Evolutionary conservation across 1,140 invertebrate species (phyloP).

Genomic region (Asbolus verrucosus): DNA sequence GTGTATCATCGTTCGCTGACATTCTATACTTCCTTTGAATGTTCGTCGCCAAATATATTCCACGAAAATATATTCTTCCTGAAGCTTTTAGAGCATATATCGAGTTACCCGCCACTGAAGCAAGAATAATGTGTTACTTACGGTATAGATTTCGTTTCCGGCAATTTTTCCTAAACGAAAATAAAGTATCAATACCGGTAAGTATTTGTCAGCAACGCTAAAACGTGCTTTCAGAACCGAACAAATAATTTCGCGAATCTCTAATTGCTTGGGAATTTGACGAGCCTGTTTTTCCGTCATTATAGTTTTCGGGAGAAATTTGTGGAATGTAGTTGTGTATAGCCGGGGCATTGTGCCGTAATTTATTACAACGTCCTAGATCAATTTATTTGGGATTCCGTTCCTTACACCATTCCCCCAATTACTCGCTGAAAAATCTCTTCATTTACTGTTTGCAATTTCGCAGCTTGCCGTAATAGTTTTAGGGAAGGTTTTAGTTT

Average conservation of each 20-base stretch:
- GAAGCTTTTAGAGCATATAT: slow-evolving; percentile 43
- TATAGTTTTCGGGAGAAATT: slow-evolving; percentile 31
- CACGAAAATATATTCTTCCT: slow-evolving; percentile 40
- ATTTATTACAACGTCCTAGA: slow-evolving; percentile 36
- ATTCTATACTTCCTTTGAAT: slow-evolving; percentile 42
- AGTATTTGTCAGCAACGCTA: slow-evolving; percentile 9
- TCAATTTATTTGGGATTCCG: slow-evolving; percentile 39
- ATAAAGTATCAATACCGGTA: slow-evolving; percentile 27
- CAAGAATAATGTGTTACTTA: slow-evolving; percentile 46
- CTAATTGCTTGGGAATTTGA: no score
- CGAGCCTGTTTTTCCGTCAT: neutral
- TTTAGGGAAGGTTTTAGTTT: slow-evolving; percentile 35
- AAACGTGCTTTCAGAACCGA: no score
- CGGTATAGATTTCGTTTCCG: slow-evolving; percentile 44
- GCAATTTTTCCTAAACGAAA: slow-evolving; percentile 29
- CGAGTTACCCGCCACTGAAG: slow-evolving; percentile 43
- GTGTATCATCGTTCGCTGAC: slow-evolving; percentile 6
- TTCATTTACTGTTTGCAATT: slow-evolving; percentile 39
- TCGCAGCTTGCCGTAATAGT: slow-evolving; percentile 38
- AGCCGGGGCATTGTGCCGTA: slow-evolving; percentile 30
- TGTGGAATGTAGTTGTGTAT: slow-evolving; percentile 37
- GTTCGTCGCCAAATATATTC: slow-evolving; percentile 40
- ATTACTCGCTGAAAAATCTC: slow-evolving; percentile 35
- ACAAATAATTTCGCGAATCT: no score
- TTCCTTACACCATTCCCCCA: slow-evolving; percentile 35